These are phyloP conservation scores for Notothenia coriiceps DNA, from an alignment of 2,113 vertebrate genomes.

Conservation along the genomic window DNA sequence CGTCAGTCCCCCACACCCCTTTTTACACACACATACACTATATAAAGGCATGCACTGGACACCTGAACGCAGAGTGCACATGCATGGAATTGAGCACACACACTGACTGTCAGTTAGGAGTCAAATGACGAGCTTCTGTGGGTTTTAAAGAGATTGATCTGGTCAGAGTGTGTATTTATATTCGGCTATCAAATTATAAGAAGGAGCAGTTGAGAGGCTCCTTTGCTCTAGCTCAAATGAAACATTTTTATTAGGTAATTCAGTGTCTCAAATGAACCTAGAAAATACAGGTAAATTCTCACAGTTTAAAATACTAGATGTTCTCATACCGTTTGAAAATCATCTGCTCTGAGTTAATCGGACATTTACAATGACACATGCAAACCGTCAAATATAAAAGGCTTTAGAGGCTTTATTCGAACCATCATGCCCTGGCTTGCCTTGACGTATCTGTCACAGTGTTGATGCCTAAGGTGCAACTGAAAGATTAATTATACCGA, in stretches of 20 bases:
- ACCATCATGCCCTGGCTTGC: constrained; percentile 43
- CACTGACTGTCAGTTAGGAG: neutral
- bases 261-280: neutral
- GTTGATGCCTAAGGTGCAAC: constrained; percentile 24
- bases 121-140: neutral
- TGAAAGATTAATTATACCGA: neutral
- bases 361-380: neutral
- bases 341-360: neutral
- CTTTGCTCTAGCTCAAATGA: neutral
- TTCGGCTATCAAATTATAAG: neutral
- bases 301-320: constrained; percentile 14
- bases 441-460: neutral
- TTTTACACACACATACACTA: constrained; percentile 48
- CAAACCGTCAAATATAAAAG: neutral
- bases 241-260: neutral
- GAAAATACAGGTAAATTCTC: neutral
- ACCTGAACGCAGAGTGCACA: constrained; percentile 22
- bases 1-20: constrained; percentile 59
- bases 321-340: constrained; percentile 26
- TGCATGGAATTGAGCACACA: neutral
- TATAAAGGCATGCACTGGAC: constrained; percentile 50
- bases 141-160: neutral
- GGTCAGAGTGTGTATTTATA: neutral
- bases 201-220: neutral
- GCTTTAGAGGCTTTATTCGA: constrained; percentile 7